Evolutionary conservation across 2,888 invertebrate species (phyloP).

Genomic region (Aphrophora alni): DNA sequence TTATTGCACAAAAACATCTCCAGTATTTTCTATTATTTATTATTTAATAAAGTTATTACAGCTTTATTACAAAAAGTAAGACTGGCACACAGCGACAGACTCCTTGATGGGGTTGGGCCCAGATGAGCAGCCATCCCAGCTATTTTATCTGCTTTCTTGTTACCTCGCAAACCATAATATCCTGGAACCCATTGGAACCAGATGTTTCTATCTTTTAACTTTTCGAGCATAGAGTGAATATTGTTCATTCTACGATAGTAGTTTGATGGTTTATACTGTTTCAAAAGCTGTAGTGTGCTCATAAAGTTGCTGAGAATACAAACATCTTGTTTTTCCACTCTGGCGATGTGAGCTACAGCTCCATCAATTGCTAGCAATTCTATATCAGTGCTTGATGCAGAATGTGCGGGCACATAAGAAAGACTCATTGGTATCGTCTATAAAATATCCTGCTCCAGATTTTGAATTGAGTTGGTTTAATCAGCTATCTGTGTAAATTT

Average conservation of each 20-base stretch:
- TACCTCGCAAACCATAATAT: background rate
- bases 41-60: background rate
- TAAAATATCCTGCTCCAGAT: no score
- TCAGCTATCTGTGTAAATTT: no score
- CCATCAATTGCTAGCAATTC: no score
- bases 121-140: background rate
- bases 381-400: no score
- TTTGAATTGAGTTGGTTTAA: no score
- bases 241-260: background rate
- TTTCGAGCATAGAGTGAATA: background rate
- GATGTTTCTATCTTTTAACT: background rate
- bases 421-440: no score
- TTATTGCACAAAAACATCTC: no score
- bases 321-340: no score
- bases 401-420: no score
- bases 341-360: no score
- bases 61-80: background rate
- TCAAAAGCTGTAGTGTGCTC: background rate
- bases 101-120: background rate
- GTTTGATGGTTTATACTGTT: background rate
- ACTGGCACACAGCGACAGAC: background rate
- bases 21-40: background rate
- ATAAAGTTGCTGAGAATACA: no score
- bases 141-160: background rate
- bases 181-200: background rate